Evolutionary conservation across 64 coral and sea anemone genomes (phyloP).

Genomic region (Montipora foliosa): DNA sequence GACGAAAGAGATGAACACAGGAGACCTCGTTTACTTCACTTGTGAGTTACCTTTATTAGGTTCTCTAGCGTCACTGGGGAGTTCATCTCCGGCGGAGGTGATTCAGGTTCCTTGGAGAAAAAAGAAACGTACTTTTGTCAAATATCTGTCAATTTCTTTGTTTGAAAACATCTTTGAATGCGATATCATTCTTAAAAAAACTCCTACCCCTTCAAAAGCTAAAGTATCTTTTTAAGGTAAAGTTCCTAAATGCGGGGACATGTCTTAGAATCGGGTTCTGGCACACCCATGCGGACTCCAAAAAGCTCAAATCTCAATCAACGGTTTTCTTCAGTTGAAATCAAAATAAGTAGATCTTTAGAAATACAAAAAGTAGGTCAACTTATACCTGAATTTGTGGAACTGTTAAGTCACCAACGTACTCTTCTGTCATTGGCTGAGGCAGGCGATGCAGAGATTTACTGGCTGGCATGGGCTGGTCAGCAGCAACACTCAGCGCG

Average conservation of each 20-base stretch:
- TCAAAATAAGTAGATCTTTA: no score
- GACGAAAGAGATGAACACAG: no score
- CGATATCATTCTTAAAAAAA: no score
- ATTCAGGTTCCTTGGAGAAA: slow-evolving; percentile 3
- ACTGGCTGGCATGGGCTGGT: slow-evolving; percentile 83
- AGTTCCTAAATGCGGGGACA: no score
- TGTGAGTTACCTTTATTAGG: slow-evolving; percentile 71
- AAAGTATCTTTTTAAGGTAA: no score
- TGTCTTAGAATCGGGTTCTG: no score
- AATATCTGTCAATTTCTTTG: background rate
- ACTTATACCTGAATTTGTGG: slow-evolving; percentile 79
- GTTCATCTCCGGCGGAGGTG: slow-evolving; percentile 78
- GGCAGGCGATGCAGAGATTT: slow-evolving; percentile 62
- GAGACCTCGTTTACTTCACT: no score
- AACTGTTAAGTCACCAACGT: slow-evolving; percentile 31
- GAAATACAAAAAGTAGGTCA: background rate
- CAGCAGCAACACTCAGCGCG: slow-evolving; percentile 69
- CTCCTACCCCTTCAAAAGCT: no score
- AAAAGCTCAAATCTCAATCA: no score
- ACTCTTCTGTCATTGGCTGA: slow-evolving; percentile 34
- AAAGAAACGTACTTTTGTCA: background rate
- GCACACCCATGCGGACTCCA: no score
- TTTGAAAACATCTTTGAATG: background rate
- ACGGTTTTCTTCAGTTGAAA: no score
- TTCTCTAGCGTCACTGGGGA: slow-evolving; percentile 79